Evolutionary conservation across 2,888 invertebrate species (phyloP).

Genomic region (Lasioglossum calceatum): DNA sequence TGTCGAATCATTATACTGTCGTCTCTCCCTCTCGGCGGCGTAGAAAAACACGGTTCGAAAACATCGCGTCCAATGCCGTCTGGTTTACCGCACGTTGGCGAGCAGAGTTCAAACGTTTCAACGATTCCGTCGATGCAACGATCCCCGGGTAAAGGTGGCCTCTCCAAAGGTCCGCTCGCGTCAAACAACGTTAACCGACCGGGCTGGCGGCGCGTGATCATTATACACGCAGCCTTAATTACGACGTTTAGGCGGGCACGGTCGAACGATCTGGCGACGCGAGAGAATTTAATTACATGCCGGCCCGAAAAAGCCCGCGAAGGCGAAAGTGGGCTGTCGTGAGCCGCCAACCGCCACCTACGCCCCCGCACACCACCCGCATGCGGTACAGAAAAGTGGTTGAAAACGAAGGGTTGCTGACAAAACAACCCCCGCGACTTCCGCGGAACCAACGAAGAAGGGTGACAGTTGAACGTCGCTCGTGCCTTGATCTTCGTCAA

Average conservation of each 20-base stretch:
- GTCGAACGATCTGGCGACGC: conserved; percentile 72
- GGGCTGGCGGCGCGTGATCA: conserved; percentile 44
- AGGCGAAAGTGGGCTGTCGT: conserved; percentile 62
- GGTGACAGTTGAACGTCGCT: conserved; percentile 1
- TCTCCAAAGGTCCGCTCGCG: conserved; percentile 17
- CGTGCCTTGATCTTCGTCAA: neutral
- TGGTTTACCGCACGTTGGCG: conserved; percentile 12
- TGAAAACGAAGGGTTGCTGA: conserved; percentile 51
- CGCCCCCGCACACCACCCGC: conserved; percentile 3
- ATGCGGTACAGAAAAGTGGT: conserved; percentile 46
- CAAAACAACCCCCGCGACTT: conserved; percentile 31
- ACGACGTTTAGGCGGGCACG: conserved; percentile 66
- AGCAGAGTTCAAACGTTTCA: conserved; percentile 34
- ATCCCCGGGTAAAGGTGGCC: conserved; percentile 2
- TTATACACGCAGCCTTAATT: conserved; percentile 67
- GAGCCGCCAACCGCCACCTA: conserved; percentile 19
- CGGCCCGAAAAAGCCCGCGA: conserved; percentile 62
- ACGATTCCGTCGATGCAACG: conserved; percentile 15
- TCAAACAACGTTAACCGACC: conserved; percentile 53
- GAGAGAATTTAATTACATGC: conserved; percentile 73
- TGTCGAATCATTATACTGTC: neutral
- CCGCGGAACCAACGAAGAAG: neutral
- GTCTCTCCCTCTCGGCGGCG: neutral
- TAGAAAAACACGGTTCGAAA: conserved; percentile 10
- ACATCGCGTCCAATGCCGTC: neutral